Percentiles rank a stretch among this genome's conserved stretches.
phyloP scores from a whole-genome alignment of 2,797 vertebrate species.

The Microcaecilia unicolor region DNA sequence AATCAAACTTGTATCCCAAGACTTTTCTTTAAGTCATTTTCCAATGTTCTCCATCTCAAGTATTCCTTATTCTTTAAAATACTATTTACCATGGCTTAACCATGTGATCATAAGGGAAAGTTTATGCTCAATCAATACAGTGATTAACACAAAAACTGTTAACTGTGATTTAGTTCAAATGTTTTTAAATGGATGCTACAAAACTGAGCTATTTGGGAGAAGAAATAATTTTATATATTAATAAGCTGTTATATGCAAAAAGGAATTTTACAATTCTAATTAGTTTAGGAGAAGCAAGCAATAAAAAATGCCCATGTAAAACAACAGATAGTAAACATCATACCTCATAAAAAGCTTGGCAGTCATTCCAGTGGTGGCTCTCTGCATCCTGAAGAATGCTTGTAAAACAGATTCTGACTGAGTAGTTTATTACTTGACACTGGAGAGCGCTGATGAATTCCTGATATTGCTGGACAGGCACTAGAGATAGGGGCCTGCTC shows the following conservation, averaged over 20 bases:
- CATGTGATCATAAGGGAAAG: too few species aligned
- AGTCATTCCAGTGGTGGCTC: conserved; percentile 87
- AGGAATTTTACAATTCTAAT: conserved; percentile 53
- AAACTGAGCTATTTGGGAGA: conserved; percentile 20
- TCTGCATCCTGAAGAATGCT: conserved; percentile 88
- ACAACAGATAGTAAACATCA: conserved; percentile 37
- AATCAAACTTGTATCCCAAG: too few species aligned
- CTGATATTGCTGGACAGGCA: conserved; percentile 76
- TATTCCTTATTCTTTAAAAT: too few species aligned
- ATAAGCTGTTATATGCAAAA: conserved; percentile 27
- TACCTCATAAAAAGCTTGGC: conserved; percentile 93
- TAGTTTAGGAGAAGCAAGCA: conserved; percentile 37
- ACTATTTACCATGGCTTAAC: too few species aligned
- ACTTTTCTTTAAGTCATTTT: too few species aligned
- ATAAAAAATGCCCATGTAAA: conserved; percentile 42
- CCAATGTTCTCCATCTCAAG: too few species aligned
- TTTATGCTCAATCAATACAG: conserved; percentile 19
- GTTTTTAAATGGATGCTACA: conserved; percentile 25
- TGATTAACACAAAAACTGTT: conserved; percentile 1
- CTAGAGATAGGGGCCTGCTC: conserved; percentile 69
- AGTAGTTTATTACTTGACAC: conserved; percentile 80
- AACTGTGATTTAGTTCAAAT: neutral
- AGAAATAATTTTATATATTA: conserved; percentile 34
- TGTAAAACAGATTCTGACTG: conserved; percentile 73
- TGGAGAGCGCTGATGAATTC: conserved; percentile 66